Percentiles rank a stretch among this genome's conserved stretches.
Conservation (phyloP, 2,113 vertebrate species). For the Callipepla californica region DNA sequence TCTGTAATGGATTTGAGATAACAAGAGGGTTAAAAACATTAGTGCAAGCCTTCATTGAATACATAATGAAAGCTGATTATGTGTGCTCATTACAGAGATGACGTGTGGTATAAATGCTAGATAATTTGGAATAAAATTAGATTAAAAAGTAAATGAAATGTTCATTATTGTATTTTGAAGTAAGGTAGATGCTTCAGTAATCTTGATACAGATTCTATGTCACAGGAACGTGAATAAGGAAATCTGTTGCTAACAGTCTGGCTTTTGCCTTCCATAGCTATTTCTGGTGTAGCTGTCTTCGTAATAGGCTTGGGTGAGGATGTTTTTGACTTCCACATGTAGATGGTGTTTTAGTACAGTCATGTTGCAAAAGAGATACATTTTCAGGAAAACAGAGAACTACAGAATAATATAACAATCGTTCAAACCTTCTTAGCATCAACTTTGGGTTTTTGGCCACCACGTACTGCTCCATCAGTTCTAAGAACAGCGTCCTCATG, state of each 20-base stretch:
- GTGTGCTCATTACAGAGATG: background rate
- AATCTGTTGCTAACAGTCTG: background rate
- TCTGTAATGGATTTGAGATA: background rate
- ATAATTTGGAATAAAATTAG: conserved; percentile 1
- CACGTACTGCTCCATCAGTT: conserved; percentile 96
- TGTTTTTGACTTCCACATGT: background rate
- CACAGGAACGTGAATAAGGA: background rate
- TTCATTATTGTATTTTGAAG: background rate
- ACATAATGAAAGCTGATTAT: background rate
- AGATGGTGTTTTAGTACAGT: background rate
- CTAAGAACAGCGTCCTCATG: conserved; percentile 94
- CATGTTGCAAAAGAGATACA: background rate
- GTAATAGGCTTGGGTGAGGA: background rate
- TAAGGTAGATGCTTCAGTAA: background rate
- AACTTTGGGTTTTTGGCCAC: conserved; percentile 97
- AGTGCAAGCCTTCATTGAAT: background rate
- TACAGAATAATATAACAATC: conserved; percentile 12
- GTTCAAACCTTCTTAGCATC: conserved; percentile 92
- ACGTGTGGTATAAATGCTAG: conserved; percentile 4
- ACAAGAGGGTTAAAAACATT: background rate
- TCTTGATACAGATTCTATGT: background rate
- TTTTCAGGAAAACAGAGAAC: background rate
- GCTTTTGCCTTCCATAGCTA: background rate
- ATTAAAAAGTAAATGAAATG: background rate
- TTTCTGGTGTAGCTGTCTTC: background rate